Evolutionary conservation across 2,113 vertebrate genomes (phyloP).

Genomic region (Chlorocebus sabaeus): DNA sequence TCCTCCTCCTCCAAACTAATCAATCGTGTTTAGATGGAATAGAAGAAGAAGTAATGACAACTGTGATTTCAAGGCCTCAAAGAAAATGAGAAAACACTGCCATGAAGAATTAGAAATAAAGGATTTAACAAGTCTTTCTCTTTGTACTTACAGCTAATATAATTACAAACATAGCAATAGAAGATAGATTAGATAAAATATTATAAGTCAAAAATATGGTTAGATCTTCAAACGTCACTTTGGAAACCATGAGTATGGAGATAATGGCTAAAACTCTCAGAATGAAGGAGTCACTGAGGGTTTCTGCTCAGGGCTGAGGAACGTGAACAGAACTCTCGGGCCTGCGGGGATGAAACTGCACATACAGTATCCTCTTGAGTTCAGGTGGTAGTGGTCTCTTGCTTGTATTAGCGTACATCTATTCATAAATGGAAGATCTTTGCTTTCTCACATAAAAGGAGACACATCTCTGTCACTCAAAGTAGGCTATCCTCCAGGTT

Average conservation of each 20-base stretch:
- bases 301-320: too few relatives aligned
- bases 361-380: accelerated
- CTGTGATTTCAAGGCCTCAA: background rate
- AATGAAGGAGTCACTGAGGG: background rate
- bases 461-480: background rate
- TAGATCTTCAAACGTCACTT: background rate
- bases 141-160: background rate
- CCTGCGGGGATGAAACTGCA: background rate
- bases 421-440: background rate
- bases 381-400: accelerated
- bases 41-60: background rate
- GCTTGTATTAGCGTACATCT: background rate
- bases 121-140: background rate
- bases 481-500: background rate
- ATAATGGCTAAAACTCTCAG: background rate
- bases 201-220: background rate
- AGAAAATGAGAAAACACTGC: background rate
- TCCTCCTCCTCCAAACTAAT: background rate
- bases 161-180: background rate
- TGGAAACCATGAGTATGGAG: background rate
- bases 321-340: background rate
- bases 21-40: background rate
- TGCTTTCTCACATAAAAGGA: background rate
- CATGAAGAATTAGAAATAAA: background rate
- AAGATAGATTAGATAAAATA: background rate